phyloP scores from a whole-genome alignment of 1,140 invertebrate species.

The Ceratoteleas bidentatus region DNA sequence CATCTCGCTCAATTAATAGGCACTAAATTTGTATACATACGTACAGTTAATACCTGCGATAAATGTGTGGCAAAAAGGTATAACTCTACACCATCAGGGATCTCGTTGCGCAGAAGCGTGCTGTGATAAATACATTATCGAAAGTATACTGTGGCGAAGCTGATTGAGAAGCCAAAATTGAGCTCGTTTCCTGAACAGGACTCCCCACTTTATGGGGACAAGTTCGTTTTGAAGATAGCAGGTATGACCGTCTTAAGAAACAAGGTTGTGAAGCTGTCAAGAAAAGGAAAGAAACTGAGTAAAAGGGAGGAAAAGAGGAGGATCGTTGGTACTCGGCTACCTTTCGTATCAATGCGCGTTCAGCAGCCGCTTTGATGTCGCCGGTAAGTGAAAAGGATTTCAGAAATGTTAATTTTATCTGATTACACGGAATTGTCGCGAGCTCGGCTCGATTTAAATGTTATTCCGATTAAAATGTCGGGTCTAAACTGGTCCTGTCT shows the following conservation, averaged over 20 bases:
- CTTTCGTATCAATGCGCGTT: constrained; percentile 68
- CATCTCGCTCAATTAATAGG: constrained; percentile 9
- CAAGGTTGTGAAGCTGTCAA: constrained; percentile 75
- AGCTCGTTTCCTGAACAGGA: constrained; percentile 72
- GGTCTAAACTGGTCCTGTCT: too few relatives aligned
- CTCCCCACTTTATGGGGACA: constrained; percentile 74
- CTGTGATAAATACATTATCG: constrained; percentile 60
- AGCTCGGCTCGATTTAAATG: too few relatives aligned
- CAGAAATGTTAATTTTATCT: constrained; percentile 71
- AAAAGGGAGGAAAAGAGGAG: constrained; percentile 65
- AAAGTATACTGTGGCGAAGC: constrained; percentile 53
- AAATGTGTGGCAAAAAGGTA: constrained; percentile 36
- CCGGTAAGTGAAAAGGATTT: constrained; percentile 70
- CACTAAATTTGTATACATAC: constrained; percentile 15
- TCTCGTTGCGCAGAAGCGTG: constrained; percentile 41
- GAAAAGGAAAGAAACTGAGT: constrained; percentile 66
- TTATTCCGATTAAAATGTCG: too few relatives aligned
- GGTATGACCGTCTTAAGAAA: constrained; percentile 68
- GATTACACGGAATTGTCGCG: too few relatives aligned
- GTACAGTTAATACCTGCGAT: constrained; percentile 25
- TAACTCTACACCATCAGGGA: constrained; percentile 15
- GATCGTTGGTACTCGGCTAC: constrained; percentile 62
- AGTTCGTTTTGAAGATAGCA: constrained; percentile 71
- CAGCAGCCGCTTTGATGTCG: constrained; percentile 67
- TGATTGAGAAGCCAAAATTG: constrained; percentile 69